A percentile compares a stretch with the other conserved stretches of the same genome.
phyloP scores from a whole-genome alignment of 1,140 invertebrate species.

The Drosophila pallidifrons region DNA sequence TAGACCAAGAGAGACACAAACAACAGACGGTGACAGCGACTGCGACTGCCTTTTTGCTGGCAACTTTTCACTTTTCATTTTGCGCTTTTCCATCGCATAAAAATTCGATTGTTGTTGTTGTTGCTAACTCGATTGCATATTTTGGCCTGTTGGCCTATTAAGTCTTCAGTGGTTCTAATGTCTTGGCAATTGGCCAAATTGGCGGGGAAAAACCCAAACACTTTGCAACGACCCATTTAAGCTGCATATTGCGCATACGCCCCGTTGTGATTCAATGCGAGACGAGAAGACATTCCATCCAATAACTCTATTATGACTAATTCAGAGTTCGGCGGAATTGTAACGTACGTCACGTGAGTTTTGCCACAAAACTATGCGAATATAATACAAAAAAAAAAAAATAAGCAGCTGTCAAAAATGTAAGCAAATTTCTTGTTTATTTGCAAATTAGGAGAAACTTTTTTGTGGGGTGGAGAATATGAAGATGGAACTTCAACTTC shows the following conservation, averaged over 20 bases:
- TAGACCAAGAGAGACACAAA: conserved; percentile 17
- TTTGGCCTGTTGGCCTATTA: conserved; percentile 83
- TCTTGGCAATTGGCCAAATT: conserved; percentile 64
- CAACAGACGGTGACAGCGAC: conserved; percentile 28
- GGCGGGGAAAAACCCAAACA: conserved; percentile 45
- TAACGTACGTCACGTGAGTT: conserved; percentile 69
- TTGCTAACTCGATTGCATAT: conserved; percentile 32
- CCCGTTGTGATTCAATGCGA: conserved; percentile 53
- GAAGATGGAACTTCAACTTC: conserved; percentile 50
- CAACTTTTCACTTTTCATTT: conserved; percentile 84
- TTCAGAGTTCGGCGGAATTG: conserved; percentile 52
- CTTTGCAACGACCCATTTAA: conserved; percentile 67
- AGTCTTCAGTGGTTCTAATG: conserved; percentile 59
- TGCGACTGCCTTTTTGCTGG: conserved; percentile 34
- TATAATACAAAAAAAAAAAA: conserved; percentile 12
- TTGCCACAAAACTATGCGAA: conserved; percentile 62
- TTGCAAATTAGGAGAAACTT: conserved; percentile 83
- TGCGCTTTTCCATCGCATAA: conserved; percentile 67
- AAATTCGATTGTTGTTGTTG: background rate
- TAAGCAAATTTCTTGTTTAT: conserved; percentile 45
- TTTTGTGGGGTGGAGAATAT: conserved; percentile 45
- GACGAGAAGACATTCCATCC: background rate
- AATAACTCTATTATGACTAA: conserved; percentile 57
- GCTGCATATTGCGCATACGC: conserved; percentile 64
- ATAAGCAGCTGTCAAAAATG: conserved; percentile 42